Evolutionary conservation across 2,113 vertebrate species (phyloP).

Genomic region (Anolis sagrei): DNA sequence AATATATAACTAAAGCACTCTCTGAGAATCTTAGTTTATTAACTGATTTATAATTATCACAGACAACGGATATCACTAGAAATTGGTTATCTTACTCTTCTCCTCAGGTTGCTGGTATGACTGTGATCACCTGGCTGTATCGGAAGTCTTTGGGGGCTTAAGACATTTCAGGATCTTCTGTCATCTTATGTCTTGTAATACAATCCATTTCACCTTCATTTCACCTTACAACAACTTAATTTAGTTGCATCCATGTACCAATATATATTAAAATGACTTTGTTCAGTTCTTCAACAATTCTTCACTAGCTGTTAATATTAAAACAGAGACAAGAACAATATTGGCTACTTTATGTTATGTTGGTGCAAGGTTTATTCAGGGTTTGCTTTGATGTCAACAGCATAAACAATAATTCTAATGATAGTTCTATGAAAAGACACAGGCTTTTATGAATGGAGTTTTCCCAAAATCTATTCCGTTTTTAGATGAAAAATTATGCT

Average conservation of each 20-base stretch:
- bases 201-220: background rate
- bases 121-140: constrained; percentile 1
- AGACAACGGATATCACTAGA: background rate
- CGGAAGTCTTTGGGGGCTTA: background rate
- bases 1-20: too few species aligned
- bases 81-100: background rate
- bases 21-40: background rate
- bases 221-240: constrained; percentile 6
- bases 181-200: constrained; percentile 12
- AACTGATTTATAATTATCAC: background rate
- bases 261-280: constrained; percentile 24
- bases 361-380: background rate
- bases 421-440: background rate
- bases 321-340: background rate
- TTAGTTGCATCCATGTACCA: constrained; percentile 10
- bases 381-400: background rate
- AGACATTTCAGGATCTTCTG: background rate
- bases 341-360: background rate
- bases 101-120: background rate
- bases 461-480: background rate
- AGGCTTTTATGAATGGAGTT: background rate
- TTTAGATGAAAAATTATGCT: background rate
- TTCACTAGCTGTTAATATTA: background rate
- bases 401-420: background rate
- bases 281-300: background rate